A percentile compares a stretch with the other conserved stretches of the same genome.
phyloP scores from a whole-genome alignment of 2,888 invertebrate genomes.

The Polyommatus iphigenia region DNA sequence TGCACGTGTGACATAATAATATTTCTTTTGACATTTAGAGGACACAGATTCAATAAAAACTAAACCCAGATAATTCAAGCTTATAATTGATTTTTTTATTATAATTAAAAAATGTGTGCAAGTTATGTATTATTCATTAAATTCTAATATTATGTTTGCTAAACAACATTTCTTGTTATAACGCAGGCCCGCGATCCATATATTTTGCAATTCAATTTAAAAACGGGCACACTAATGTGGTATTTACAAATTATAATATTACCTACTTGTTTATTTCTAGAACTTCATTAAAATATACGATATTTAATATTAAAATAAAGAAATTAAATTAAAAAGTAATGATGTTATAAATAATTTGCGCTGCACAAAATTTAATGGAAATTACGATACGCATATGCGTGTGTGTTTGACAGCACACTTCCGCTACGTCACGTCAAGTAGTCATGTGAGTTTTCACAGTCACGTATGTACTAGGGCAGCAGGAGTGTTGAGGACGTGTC shows the following conservation, averaged over 20 bases:
- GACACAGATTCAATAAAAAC: not conserved
- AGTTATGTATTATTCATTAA: too few species aligned
- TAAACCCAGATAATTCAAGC: not conserved
- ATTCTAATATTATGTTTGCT: not conserved
- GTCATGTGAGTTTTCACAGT: slow-evolving; percentile 72
- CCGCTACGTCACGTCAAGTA: slow-evolving; percentile 54
- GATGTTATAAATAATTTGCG: not conserved
- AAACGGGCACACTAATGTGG: not conserved
- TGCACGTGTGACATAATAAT: too few species aligned
- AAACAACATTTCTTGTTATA: not conserved
- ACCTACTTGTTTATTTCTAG: too few species aligned
- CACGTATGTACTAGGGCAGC: slow-evolving; percentile 73
- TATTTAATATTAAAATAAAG: too few species aligned
- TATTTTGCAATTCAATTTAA: not conserved
- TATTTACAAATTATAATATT: too few species aligned
- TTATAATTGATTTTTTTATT: too few species aligned
- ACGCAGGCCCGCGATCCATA: not conserved
- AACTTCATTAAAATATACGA: too few species aligned
- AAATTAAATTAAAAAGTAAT: too few species aligned
- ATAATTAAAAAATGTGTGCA: too few species aligned
- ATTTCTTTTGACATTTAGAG: not conserved
- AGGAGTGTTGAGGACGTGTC: slow-evolving; percentile 50
- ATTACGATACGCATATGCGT: slow-evolving; percentile 20
- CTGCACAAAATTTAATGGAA: not conserved
- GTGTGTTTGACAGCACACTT: slow-evolving; percentile 30